Base-by-base conservation (phyloP, 2,113 vertebrate species). In the Carassius carassius region DNA sequence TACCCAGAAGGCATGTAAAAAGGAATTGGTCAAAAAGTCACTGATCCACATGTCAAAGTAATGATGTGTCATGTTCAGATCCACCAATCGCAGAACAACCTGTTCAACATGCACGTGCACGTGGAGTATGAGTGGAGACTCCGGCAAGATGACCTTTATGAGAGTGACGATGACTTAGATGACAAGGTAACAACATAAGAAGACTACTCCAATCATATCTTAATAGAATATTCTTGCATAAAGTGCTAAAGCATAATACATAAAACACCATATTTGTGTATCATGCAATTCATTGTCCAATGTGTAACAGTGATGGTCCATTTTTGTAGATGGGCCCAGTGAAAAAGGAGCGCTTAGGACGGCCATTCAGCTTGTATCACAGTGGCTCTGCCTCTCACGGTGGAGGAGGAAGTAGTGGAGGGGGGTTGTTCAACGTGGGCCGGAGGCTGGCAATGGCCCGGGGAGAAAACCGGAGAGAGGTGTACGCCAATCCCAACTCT, bases 151-250 rank as follows among this genome's bases (percentile, higher is more conserved):
- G 92, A 94, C 47, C 87, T 92, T 65, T 93, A 93, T 29, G 94
- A 95, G 86, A 95, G 93, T 13, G 94, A 95, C 0, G 88, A 95
- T 67, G 93, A 95, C 23, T 87, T 94, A 54, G 93, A 94, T 79
- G 93, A 93, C 60, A 94, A 93, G 92, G 93, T 94, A 17, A 86
- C 58, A 41, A 32, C 47, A 25, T 12, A 41, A n/a, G 32, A 29
- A 25, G n/a, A 47, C 41, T 23, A 49, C 2, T 6, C 41, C 41
- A 41, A 7, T 8, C 41, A 41, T 41, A 41, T 0, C 41, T 41
- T 41, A 41, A 41, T 9, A 41, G 8, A 9, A 41, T 9, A 41
- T 41, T 41, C 41, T 41, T 41, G 41, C 41, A 41, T 41, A 41
- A 41, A 41, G 1, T 41, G 7, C 37, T 41, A 41, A 41, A 41